Evolutionary conservation across 2,888 invertebrate species (phyloP).

Genomic region (Mesorhabditis belari): DNA sequence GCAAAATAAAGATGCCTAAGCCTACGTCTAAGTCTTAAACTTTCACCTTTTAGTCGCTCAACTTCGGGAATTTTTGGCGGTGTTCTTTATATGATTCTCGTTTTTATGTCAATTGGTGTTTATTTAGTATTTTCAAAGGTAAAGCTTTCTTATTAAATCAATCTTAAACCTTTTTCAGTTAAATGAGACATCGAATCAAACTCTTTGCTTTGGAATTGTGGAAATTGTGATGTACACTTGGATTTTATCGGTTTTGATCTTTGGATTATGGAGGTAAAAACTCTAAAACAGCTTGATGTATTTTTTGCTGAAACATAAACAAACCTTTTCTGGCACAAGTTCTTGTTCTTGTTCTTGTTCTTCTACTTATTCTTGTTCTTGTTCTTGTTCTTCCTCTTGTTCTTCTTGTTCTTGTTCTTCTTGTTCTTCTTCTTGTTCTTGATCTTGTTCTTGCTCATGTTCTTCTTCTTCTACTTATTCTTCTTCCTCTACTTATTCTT

Average conservation of each 20-base stretch:
- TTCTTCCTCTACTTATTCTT: too few relatives aligned
- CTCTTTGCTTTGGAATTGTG: slow-evolving; percentile 36
- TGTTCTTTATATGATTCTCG: slow-evolving; percentile 44
- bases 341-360: too few relatives aligned
- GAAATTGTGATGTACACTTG: slow-evolving; percentile 44
- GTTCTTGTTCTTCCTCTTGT: too few relatives aligned
- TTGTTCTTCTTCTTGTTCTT: background rate
- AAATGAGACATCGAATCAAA: background rate
- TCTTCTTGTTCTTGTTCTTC: background rate
- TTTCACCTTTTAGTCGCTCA: slow-evolving; percentile 44
- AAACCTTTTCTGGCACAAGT: too few relatives aligned
- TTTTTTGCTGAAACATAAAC: too few relatives aligned
- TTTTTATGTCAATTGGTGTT: slow-evolving; percentile 47
- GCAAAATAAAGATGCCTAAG: too few relatives aligned
- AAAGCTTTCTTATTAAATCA: background rate
- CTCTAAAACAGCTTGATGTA: too few relatives aligned
- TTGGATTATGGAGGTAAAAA: slow-evolving; percentile 40
- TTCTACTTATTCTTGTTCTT: too few relatives aligned
- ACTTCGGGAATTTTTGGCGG: slow-evolving; percentile 48
- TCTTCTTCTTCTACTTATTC: too few relatives aligned
- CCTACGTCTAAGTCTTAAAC: too few relatives aligned
- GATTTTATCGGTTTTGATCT: slow-evolving; percentile 36
- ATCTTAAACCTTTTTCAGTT: background rate
- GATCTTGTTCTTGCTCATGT: background rate
- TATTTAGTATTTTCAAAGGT: slow-evolving; percentile 40